phyloP scores from a whole-genome alignment of 2,888 invertebrate genomes.

The Danaus chrysippus region DNA sequence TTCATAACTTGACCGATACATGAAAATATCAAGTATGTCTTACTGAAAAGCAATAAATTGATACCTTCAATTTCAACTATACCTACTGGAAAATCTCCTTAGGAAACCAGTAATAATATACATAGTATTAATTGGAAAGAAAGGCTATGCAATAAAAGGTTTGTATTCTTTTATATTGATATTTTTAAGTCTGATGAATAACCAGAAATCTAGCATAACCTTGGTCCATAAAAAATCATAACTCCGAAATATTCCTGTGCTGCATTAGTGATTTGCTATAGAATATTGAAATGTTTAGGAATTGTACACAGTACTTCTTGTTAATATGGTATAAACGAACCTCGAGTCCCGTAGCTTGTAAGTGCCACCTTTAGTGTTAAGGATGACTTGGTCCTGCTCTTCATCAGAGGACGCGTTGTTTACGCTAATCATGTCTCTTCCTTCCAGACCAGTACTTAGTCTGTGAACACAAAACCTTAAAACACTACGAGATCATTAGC shows the following conservation, averaged over 20 bases:
- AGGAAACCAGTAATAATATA: not conserved
- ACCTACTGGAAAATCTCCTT: not conserved
- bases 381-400: constrained; percentile 65
- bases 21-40: not conserved
- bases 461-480: constrained; percentile 39
- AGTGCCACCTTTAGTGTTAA: constrained; percentile 78
- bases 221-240: no score
- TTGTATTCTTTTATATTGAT: no score
- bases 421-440: constrained; percentile 76
- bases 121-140: no score
- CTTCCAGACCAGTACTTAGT: constrained; percentile 70
- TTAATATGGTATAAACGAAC: constrained; percentile 48
- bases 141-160: no score
- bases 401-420: constrained; percentile 70
- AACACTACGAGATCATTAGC: constrained; percentile 7
- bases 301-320: no score
- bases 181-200: no score
- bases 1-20: not conserved
- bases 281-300: no score
- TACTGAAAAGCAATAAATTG: not conserved
- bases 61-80: not conserved
- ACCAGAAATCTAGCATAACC: no score
- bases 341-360: constrained; percentile 88
- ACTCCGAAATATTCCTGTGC: no score
- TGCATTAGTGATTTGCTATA: no score